Evolutionary conservation across 2,797 vertebrate genomes (phyloP).

Genomic region (Oreortyx pictus): DNA sequence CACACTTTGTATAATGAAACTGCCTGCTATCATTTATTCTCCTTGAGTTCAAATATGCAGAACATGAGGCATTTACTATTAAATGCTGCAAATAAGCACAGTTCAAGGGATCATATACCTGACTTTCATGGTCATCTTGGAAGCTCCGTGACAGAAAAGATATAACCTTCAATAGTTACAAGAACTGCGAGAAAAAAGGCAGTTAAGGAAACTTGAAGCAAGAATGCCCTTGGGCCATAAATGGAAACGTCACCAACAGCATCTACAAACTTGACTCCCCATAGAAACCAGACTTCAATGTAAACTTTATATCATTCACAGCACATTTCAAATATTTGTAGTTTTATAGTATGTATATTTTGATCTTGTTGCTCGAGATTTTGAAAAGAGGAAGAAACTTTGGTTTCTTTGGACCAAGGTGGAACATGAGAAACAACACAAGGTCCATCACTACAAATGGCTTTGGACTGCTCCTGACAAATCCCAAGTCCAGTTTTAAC

Average conservation of each 20-base stretch:
- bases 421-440: neutral
- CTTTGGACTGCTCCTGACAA: neutral
- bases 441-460: neutral
- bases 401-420: neutral
- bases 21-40: neutral
- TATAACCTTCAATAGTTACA: neutral
- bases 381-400: neutral
- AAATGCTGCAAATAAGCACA: neutral
- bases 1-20: neutral
- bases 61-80: neutral
- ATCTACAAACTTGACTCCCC: neutral
- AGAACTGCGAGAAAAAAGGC: neutral
- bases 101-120: neutral
- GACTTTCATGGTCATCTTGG: neutral
- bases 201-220: neutral
- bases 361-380: neutral
- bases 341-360: neutral
- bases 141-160: neutral
- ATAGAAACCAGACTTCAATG: neutral
- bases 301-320: neutral
- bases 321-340: neutral
- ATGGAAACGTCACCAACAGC: neutral
- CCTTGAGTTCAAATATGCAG: neutral
- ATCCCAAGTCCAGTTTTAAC: neutral
- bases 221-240: neutral